A percentile compares a stretch with the other conserved stretches of the same genome.
These are phyloP conservation scores for Acronicta leporina DNA, from an alignment of 2,888 invertebrate genomes.

Conservation along the genomic window DNA sequence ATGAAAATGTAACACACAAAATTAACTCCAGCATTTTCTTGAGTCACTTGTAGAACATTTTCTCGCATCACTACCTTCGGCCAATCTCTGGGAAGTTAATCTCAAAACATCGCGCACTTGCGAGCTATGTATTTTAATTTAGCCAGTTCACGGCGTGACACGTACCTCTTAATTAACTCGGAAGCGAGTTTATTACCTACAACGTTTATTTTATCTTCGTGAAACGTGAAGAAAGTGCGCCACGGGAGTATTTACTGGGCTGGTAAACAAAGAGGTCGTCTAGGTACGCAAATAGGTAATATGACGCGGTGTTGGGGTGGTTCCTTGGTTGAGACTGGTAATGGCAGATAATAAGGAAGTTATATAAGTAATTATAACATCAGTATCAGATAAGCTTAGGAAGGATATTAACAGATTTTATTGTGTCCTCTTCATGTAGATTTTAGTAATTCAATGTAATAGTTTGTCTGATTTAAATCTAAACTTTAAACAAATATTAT, in stretches of 20 bases:
- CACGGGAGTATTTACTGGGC: constrained; percentile 45
- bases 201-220: constrained; percentile 60
- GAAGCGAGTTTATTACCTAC: constrained; percentile 63
- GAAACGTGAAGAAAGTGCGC: constrained; percentile 51
- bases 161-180: constrained; percentile 68
- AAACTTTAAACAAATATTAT: no score
- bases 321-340: constrained; percentile 18
- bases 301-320: constrained; percentile 5
- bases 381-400: not conserved
- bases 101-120: constrained; percentile 56
- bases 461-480: not conserved
- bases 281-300: constrained; percentile 27
- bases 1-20: constrained; percentile 54
- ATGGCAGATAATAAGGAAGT: constrained; percentile 14
- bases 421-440: no score
- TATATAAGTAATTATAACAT: constrained; percentile 7
- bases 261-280: constrained; percentile 31
- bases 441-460: not conserved
- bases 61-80: constrained; percentile 45
- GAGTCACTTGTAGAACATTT: constrained; percentile 39
- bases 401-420: not conserved
- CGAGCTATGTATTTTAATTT: constrained; percentile 66
- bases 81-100: constrained; percentile 58
- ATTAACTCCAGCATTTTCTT: constrained; percentile 46
- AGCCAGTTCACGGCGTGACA: constrained; percentile 59